A percentile compares a stretch with the other conserved stretches of the same genome.
Conservation (phyloP, 2,113 vertebrate genomes). For the Bubo scandiacus region DNA sequence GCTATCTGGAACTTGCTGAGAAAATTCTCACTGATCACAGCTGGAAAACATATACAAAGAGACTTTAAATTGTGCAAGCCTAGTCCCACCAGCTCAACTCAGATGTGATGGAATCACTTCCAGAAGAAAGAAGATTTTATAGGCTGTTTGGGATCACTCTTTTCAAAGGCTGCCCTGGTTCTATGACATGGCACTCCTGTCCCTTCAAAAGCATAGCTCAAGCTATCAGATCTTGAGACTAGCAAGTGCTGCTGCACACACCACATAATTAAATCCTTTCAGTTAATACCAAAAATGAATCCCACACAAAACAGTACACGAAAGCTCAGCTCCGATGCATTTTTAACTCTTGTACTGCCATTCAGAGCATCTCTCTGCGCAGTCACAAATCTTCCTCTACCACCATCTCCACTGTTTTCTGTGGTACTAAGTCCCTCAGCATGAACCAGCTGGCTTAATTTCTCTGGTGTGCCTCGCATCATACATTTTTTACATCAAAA, state of each 20-base stretch:
- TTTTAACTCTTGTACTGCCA: not conserved
- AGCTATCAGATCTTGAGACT: not conserved
- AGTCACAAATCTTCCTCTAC: not conserved
- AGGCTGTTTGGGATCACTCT: not conserved
- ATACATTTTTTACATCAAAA: not conserved
- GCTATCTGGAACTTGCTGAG: not conserved
- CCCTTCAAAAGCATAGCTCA: not conserved
- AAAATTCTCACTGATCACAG: not conserved
- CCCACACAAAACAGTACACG: not conserved
- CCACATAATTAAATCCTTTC: not conserved
- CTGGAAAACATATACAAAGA: not conserved
- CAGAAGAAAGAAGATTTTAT: not conserved
- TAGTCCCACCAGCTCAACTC: not conserved
- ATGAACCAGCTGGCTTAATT: not conserved
- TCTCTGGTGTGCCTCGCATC: not conserved
- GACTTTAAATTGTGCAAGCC: not conserved
- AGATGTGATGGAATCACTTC: not conserved
- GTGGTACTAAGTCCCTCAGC: not conserved
- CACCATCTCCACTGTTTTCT: not conserved
- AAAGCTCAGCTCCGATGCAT: not conserved
- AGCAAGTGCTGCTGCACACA: not conserved
- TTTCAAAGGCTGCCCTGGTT: not conserved
- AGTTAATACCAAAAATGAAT: too few relatives aligned
- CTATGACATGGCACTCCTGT: not conserved
- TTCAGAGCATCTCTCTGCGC: not conserved